These are phyloP conservation scores for Eugnorisma glareosa DNA, from an alignment of 2,888 invertebrate genomes.

Conservation along the genomic window DNA sequence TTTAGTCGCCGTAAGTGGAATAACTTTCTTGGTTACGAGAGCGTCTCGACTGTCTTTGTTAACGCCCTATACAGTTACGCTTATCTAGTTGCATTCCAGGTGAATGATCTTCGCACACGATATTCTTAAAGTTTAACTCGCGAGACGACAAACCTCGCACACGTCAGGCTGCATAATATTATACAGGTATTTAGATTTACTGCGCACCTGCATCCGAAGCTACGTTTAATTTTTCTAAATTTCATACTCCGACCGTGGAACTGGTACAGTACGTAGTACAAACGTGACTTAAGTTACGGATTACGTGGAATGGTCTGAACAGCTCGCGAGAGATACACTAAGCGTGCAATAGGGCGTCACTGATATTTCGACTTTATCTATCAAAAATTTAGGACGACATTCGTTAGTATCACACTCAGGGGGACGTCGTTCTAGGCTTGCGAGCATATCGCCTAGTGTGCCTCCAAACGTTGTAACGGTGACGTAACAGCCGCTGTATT, in stretches of 20 bases:
- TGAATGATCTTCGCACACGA: slow-evolving; percentile 79
- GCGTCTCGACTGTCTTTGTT: slow-evolving; percentile 79
- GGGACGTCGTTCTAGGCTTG: slow-evolving; percentile 86
- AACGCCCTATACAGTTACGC: slow-evolving; percentile 81
- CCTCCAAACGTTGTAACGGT: slow-evolving; percentile 74
- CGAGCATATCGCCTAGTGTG: slow-evolving; percentile 75
- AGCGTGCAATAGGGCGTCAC: slow-evolving; percentile 77
- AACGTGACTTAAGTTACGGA: slow-evolving; percentile 82
- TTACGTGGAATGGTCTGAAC: slow-evolving; percentile 82
- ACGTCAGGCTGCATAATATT: slow-evolving; percentile 51
- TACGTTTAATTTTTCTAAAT: slow-evolving; percentile 65
- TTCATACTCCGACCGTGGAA: slow-evolving; percentile 60
- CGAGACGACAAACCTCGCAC: slow-evolving; percentile 50
- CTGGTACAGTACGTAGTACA: slow-evolving; percentile 73
- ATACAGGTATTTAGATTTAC: slow-evolving; percentile 46
- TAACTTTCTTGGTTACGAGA: slow-evolving; percentile 80
- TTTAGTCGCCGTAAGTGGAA: slow-evolving; percentile 76
- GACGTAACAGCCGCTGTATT: slow-evolving; percentile 73
- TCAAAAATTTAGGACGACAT: slow-evolving; percentile 89
- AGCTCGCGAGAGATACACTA: slow-evolving; percentile 78
- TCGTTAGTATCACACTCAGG: slow-evolving; percentile 86
- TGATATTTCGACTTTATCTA: slow-evolving; percentile 86
- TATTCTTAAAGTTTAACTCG: slow-evolving; percentile 71
- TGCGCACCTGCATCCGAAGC: slow-evolving; percentile 29
- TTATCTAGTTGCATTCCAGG: slow-evolving; percentile 84